A percentile compares a stretch with the other conserved stretches of the same genome.
Conservation (phyloP, 1,140 invertebrate species). For the Ostrea edulis region DNA sequence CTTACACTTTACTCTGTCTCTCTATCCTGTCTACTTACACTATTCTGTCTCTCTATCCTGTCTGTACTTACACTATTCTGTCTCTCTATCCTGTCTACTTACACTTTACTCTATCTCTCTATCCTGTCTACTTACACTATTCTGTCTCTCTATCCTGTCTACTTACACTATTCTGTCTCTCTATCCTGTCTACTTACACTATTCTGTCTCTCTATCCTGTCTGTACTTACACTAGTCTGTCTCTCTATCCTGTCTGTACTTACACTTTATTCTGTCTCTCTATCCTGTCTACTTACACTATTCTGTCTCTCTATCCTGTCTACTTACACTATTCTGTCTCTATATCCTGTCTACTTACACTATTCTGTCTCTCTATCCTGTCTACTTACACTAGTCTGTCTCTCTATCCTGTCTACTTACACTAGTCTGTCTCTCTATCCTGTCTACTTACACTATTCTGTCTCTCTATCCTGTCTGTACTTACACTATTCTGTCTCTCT, state of each 20-base stretch:
- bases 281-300: conserved; percentile 51
- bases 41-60: too few relatives aligned
- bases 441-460: conserved; percentile 54
- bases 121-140: conserved; percentile 52
- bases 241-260: conserved; percentile 34
- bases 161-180: too few relatives aligned
- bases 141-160: too few relatives aligned
- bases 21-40: conserved; percentile 48
- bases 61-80: too few relatives aligned
- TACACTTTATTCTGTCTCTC: conserved; percentile 21
- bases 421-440: background rate
- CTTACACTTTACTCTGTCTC: conserved; percentile 39
- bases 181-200: conserved; percentile 49
- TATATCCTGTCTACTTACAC: too few relatives aligned
- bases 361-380: too few relatives aligned
- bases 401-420: conserved; percentile 45
- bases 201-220: conserved; percentile 32
- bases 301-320: conserved; percentile 16
- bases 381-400: conserved; percentile 41
- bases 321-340: conserved; percentile 57
- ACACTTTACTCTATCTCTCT: conserved; percentile 1
- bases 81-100: conserved; percentile 34
- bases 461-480: too few relatives aligned
- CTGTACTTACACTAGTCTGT: conserved; percentile 41
- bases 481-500: too few relatives aligned